Percentiles rank a stretch among this genome's conserved stretches.
Evolutionary conservation across 1,140 invertebrate genomes (phyloP).

Genomic region (Pissodes strobi): DNA sequence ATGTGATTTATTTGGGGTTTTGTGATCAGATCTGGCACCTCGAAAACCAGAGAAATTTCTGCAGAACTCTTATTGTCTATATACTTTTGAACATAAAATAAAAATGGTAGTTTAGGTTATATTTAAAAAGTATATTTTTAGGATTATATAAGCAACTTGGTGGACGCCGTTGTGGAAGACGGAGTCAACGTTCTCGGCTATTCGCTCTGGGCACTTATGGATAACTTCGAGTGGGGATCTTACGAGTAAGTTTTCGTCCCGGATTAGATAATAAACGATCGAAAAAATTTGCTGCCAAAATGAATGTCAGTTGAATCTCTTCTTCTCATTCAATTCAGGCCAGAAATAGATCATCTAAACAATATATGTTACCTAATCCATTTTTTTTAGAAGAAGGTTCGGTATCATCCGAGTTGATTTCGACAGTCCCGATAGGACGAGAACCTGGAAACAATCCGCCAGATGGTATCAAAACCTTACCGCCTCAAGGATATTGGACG

Average conservation of each 20-base stretch:
- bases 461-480: not conserved
- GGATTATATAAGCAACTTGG: conserved; percentile 61
- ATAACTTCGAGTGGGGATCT: conserved; percentile 66
- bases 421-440: no score
- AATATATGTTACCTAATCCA: not conserved
- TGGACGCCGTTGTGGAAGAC: no score
- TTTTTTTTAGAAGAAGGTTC: not conserved
- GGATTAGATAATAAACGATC: no score
- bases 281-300: not conserved
- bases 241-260: conserved; percentile 54
- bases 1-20: no score
- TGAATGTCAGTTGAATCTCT: not conserved
- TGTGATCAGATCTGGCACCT: no score
- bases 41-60: no score
- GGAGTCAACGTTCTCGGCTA: conserved; percentile 61
- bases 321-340: not conserved
- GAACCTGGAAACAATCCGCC: not conserved
- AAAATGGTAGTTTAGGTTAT: no score
- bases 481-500: not conserved
- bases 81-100: no score
- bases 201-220: conserved; percentile 63
- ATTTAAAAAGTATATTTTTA: no score
- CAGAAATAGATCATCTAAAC: not conserved
- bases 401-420: not conserved
- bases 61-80: no score